A percentile compares a stretch with the other conserved stretches of the same genome.
These are phyloP conservation scores for Calameuta idolon DNA, from an alignment of 2,888 invertebrate genomes.

Conservation along the genomic window DNA sequence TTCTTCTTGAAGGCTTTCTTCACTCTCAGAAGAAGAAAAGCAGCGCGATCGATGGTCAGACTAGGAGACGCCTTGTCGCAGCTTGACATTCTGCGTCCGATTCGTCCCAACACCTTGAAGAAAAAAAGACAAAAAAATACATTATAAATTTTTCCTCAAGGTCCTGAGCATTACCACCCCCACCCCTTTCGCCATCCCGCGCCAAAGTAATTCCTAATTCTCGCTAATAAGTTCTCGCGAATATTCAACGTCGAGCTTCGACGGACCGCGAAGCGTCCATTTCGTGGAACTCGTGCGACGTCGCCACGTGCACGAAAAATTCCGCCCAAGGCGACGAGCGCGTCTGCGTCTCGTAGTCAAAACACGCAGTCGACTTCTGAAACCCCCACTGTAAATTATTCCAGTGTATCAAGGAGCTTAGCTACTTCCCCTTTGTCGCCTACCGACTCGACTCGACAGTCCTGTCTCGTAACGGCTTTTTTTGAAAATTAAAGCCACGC, in stretches of 20 bases:
- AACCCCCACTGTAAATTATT: no score
- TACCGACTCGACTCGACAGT: neutral
- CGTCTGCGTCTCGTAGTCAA: neutral
- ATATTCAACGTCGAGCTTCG: neutral
- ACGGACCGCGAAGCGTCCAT: neutral
- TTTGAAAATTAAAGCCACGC: no score
- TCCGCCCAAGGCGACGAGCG: no score
- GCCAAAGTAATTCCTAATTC: neutral
- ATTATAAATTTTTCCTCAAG: neutral
- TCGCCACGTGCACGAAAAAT: neutral
- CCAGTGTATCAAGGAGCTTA: no score
- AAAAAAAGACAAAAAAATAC: neutral
- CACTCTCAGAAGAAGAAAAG: slow-evolving; percentile 87
- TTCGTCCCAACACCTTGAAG: slow-evolving; percentile 50
- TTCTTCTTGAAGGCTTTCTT: slow-evolving; percentile 93
- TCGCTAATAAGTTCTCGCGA: neutral
- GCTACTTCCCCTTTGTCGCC: neutral
- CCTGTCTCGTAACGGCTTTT: no score
- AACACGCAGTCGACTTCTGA: neutral
- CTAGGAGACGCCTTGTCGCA: slow-evolving; percentile 71
- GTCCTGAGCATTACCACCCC: neutral
- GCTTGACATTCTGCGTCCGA: slow-evolving; percentile 61
- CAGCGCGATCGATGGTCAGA: slow-evolving; percentile 89
- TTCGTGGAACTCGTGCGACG: neutral
- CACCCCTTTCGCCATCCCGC: no score